These are phyloP conservation scores for Papilio polyxenes DNA, from an alignment of 1,140 invertebrate genomes.

Conservation along the genomic window DNA sequence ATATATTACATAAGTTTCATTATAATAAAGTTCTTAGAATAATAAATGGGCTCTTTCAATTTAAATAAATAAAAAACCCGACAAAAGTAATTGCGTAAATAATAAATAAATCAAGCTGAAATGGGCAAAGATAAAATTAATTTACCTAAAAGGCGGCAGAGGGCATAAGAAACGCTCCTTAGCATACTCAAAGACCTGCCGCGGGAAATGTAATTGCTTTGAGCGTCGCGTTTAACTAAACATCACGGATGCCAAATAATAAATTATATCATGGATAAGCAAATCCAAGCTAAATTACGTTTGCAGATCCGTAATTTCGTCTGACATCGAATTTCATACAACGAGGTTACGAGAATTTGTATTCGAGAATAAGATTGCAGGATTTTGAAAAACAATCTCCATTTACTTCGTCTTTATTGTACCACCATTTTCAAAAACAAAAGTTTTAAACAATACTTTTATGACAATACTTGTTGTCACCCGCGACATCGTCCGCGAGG, in stretches of 20 bases:
- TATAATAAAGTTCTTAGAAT: not conserved
- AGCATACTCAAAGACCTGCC: constrained; percentile 1
- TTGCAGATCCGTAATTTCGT: not conserved
- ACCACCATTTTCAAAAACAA: no score
- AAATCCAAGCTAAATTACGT: constrained; percentile 3
- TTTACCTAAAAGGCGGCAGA: constrained; percentile 6
- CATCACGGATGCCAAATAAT: not conserved
- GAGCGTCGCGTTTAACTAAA: constrained; percentile 5
- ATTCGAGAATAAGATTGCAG: no score
- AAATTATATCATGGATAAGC: constrained; percentile 12
- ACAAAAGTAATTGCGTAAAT: constrained; percentile 13
- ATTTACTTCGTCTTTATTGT: no score
- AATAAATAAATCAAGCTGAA: constrained; percentile 25
- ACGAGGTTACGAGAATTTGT: not conserved
- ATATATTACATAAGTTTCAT: not conserved
- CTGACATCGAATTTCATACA: not conserved
- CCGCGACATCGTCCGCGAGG: no score
- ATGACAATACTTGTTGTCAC: no score
- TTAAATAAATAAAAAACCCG: constrained; percentile 18
- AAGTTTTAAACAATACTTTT: no score
- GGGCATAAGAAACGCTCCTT: constrained; percentile 15
- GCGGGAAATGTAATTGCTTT: constrained; percentile 7
- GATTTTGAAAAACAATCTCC: no score
- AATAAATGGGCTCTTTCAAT: not conserved
- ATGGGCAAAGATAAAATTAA: constrained; percentile 24